Base-by-base conservation (phyloP, 2,113 vertebrate genomes). In the Furnarius figulus region DNA sequence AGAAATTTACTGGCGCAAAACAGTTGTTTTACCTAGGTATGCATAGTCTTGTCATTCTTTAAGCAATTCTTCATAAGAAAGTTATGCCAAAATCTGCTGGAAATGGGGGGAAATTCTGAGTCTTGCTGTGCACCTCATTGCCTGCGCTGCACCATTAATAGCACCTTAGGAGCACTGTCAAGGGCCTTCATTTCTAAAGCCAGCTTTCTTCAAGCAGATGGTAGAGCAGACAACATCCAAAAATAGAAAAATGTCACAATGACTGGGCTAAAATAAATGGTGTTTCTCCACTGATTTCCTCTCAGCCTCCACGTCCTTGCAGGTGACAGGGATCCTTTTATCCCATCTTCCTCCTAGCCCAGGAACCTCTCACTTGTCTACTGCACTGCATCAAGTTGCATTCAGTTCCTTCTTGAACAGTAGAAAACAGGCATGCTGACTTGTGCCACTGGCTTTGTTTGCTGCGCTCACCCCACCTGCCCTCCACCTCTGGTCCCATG, bases 401-500 rank as follows among this genome's bases (percentile, higher is more conserved):
- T 55, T 25, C 47, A 35, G 8, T 25, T 25, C 42, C 46, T 87
- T 47, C 49, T 28, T n/a, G 3, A 35, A 50, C 37, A 17, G 13
- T 5, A 39, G 67, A 31, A 42, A 55, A 10, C 12, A 52, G 33
- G 14, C 20, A 10, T 0, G 1, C 15, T 5, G 8, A 12, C 33
- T 59, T 35, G 16, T 1, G 4, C 42, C 12, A 2, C 10, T 2
- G 5, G 18, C 74, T 72, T 46, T 46, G 20, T 65, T 49, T 55
- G 79, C 44, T 59, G 63, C 28, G 24, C 30, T 59, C 27, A 14
- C 2, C n/a, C 1, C 3, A 1, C 8, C n/a, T 39, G 14, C 14
- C 49, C 55, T 62, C 10, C 3, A 12, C 17, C 21, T 24, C 21
- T 9, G 27, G 22, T 56, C 67, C 37, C 1, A 0, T 12, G 58